Percentiles rank a stretch among this genome's conserved stretches.
Evolutionary conservation across 2,888 invertebrate genomes (phyloP).

Genomic region (Cosmorhoe ocellata): DNA sequence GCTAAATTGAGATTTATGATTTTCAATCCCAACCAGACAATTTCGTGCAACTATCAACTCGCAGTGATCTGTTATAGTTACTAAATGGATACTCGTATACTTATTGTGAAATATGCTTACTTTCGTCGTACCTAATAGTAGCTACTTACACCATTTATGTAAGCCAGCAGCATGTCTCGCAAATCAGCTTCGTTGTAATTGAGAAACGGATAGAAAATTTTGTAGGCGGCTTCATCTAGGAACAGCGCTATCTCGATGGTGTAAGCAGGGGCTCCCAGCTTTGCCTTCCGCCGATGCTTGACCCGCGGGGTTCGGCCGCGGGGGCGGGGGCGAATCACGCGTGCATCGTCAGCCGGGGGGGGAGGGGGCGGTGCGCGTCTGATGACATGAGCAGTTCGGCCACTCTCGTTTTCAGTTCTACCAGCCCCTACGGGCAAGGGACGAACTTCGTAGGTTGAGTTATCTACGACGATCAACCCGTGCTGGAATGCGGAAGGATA

Average conservation of each 20-base stretch:
- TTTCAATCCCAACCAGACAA: too few species aligned
- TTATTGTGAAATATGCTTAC: too few species aligned
- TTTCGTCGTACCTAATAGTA: too few species aligned
- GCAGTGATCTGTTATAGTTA: too few species aligned
- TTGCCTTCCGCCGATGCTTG: slow-evolving; percentile 36
- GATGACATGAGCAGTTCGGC: slow-evolving; percentile 81
- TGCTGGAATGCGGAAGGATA: slow-evolving; percentile 69
- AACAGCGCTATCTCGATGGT: slow-evolving; percentile 89
- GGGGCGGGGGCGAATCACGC: slow-evolving; percentile 57
- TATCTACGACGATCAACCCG: slow-evolving; percentile 86
- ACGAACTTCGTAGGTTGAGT: slow-evolving; percentile 86
- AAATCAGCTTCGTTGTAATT: slow-evolving; percentile 85
- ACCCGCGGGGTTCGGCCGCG: slow-evolving; percentile 56
- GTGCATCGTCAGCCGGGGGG: slow-evolving; percentile 68
- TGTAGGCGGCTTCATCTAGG: slow-evolving; percentile 88
- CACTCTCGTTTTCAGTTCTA: slow-evolving; percentile 60
- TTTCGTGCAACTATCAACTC: too few species aligned
- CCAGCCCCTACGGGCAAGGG: slow-evolving; percentile 78
- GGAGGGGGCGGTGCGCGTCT: slow-evolving; percentile 77
- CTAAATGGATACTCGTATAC: too few species aligned
- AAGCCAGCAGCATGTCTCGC: slow-evolving; percentile 89
- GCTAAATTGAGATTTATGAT: too few species aligned
- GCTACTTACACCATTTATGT: slow-evolving; percentile 86
- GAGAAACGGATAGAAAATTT: slow-evolving; percentile 86
- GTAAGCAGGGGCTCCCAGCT: slow-evolving; percentile 64